Evolutionary conservation across 1,140 invertebrate genomes (phyloP).

Genomic region (Scaptodrosophila lebanonensis): DNA sequence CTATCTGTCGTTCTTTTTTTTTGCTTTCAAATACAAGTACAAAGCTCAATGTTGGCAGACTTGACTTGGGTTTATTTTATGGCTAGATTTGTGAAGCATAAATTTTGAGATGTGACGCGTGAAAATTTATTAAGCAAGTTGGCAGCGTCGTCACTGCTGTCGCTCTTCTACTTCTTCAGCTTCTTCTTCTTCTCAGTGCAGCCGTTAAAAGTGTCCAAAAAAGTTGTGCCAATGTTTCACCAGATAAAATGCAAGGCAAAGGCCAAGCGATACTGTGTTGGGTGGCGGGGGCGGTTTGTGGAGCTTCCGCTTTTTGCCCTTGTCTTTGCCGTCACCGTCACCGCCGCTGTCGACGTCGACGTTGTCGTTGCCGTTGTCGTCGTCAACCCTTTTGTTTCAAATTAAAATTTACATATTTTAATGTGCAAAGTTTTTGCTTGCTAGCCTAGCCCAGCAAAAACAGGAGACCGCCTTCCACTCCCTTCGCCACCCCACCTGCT

Average conservation of each 20-base stretch:
- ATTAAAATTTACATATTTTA: slow-evolving; percentile 76
- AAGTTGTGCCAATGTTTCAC: slow-evolving; percentile 65
- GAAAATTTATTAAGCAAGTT: slow-evolving; percentile 27
- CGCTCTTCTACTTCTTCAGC: too few species aligned
- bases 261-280: too few species aligned
- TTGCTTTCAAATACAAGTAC: too few species aligned
- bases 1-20: too few species aligned
- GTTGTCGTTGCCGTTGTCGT: slow-evolving; percentile 24
- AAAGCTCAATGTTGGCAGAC: too few species aligned
- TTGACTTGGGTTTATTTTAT: too few species aligned
- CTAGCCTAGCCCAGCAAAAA: slow-evolving; percentile 18
- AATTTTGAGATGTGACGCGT: slow-evolving; percentile 30
- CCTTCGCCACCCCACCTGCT: too few species aligned
- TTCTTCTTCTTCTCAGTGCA: too few species aligned
- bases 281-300: slow-evolving; percentile 29
- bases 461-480: too few species aligned
- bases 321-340: slow-evolving; percentile 37
- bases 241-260: slow-evolving; percentile 58
- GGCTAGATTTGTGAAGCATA: slow-evolving; percentile 24
- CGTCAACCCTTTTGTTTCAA: slow-evolving; percentile 75
- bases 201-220: slow-evolving; percentile 57
- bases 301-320: too few species aligned
- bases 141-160: slow-evolving; percentile 30
- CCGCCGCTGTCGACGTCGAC: slow-evolving; percentile 48
- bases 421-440: slow-evolving; percentile 67